Base-by-base conservation (phyloP, 2,888 invertebrate species). In the Caenorhabditis sinica region DNA sequence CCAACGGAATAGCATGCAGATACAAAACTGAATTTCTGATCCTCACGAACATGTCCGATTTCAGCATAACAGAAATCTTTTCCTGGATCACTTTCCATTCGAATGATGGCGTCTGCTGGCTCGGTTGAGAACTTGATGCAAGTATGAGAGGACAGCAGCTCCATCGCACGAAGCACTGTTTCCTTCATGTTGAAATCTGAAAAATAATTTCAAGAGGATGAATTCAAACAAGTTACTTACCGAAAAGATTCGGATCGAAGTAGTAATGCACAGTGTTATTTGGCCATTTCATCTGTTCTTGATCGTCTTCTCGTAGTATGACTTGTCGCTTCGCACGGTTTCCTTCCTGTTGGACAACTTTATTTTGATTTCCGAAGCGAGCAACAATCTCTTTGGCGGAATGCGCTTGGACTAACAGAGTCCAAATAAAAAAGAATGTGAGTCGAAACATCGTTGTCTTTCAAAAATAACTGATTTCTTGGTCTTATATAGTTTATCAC, bases 61-160 rank as follows among this genome's bases (percentile, higher is more conserved):
- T 17, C 79, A 0, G 79, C 40, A 6, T n/a, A 61, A 33, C 79
- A 79, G 25, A 17, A 30, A 5, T n/a, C 11, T 0, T 13, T 23
- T 3, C 5, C 17, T 4, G 40, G 9, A 23, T 56, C 56, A 15
- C 56, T 56, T 6, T 15, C n/a, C 43, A 79, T 71, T 15, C 33
- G 30, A 45, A 71, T 51, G 11, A 25, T 40, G 13, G 25, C 36
- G 6, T 65, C 56, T 4, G 53, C 53, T 23, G 49, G 49, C 36
- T 69, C 69, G 25, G 49, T 63, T 0, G 71, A 63, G 43, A 61
- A 79, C 4, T 43, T 49, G 53, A 79, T 45, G 65, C 79, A 79
- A 9, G 79, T 79, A 33, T 79, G 60, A 23, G 33, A 33, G 4
- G 63, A 53, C 11, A 79, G 53, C 28, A 56, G 11, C 20, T 71